Percentiles rank a stretch among this genome's conserved stretches.
These are phyloP conservation scores for Nycticorax nycticorax DNA, from an alignment of 2,113 vertebrate genomes.

Conservation along the genomic window DNA sequence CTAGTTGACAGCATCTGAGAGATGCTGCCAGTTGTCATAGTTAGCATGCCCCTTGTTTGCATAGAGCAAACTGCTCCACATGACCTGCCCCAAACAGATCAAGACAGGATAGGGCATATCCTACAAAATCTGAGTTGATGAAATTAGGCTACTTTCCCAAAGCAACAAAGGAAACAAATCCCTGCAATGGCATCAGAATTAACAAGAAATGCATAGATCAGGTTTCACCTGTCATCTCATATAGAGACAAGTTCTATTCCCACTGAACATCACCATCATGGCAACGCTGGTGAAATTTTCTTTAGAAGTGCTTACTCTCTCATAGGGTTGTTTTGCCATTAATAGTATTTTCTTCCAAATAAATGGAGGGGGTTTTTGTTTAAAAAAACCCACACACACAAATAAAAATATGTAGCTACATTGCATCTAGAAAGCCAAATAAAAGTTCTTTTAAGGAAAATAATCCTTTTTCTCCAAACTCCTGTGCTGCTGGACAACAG, in stretches of 20 bases:
- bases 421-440: neutral
- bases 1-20: neutral
- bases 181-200: neutral
- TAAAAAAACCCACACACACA: neutral
- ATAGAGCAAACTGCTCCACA: neutral
- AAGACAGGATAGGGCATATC: neutral
- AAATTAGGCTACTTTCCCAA: neutral
- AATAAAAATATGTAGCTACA: neutral
- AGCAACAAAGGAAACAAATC: neutral
- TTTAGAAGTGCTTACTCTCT: neutral
- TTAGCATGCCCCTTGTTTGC: neutral
- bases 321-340: neutral
- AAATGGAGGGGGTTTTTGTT: neutral
- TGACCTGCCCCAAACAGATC: neutral
- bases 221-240: neutral
- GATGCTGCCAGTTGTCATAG: neutral
- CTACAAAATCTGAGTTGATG: neutral
- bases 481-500: conserved; percentile 51
- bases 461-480: conserved; percentile 14
- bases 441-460: conserved; percentile 55
- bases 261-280: neutral
- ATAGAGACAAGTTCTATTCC: neutral
- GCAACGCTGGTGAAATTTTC: neutral
- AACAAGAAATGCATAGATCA: neutral
- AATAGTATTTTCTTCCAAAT: neutral